phyloP scores from a whole-genome alignment of 2,888 invertebrate species.

The Rugalucina vietnamica region DNA sequence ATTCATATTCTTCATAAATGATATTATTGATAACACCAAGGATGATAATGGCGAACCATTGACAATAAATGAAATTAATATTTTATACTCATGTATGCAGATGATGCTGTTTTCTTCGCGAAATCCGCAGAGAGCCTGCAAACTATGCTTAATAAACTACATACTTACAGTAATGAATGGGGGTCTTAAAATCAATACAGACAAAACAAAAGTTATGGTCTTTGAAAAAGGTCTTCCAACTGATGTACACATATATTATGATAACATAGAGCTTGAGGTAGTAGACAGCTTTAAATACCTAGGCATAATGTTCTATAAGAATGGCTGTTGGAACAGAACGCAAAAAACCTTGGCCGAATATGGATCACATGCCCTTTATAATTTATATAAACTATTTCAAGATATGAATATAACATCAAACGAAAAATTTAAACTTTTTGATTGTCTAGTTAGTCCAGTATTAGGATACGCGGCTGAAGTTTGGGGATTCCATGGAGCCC shows the following conservation, averaged over 20 bases:
- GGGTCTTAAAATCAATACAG: background rate
- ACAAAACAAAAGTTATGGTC: slow-evolving; percentile 8
- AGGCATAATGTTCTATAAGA: background rate
- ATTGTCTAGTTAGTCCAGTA: background rate
- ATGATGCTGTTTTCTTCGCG: slow-evolving; percentile 8
- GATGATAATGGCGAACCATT: background rate
- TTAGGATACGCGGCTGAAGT: background rate
- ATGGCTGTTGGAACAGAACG: background rate
- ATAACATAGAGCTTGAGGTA: background rate
- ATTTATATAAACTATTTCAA: background rate
- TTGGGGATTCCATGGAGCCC: background rate
- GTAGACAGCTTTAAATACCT: slow-evolving; percentile 3
- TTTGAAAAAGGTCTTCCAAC: background rate
- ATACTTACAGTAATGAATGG: background rate
- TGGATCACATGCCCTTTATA: background rate
- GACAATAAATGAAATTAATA: background rate
- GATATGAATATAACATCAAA: background rate
- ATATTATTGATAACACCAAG: background rate
- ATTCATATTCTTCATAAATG: background rate
- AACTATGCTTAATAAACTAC: background rate
- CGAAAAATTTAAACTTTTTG: background rate
- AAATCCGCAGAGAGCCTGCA: background rate
- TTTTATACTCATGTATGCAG: background rate
- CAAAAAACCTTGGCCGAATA: background rate
- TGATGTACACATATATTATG: background rate